Evolutionary conservation across 2,113 vertebrate species (phyloP), one percentile per base, ranked within the genome.

Genomic region (Callorhinus ursinus): DNA sequence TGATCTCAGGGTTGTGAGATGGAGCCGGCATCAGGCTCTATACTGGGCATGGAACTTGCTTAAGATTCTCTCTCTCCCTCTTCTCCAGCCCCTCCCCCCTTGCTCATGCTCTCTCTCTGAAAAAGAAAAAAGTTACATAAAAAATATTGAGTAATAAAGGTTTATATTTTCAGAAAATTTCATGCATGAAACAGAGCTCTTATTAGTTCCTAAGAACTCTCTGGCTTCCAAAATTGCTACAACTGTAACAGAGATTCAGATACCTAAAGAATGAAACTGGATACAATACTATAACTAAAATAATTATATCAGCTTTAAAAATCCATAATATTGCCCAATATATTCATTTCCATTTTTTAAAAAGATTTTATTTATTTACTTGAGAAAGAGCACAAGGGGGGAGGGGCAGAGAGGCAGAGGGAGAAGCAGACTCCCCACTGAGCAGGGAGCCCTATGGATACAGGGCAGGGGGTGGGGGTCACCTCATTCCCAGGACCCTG

Each of bases 121-220:
- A n/a, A 69, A 69, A 69, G 16, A 69, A 69, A 92, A 85, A 96
- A 85, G n/a, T 91, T 79, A 90, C 46, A 42, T 61, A 86, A 90
- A 61, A 90, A 91, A 95, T 80, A 94, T 1, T 94, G 46, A 88
- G 42, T 53, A 96, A 83, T 65, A 93, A 95, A 93, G n/a, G 19
- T 46, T 90, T 51, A 88, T 94, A 81, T 90, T 93, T 96, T 88
- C 55, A 93, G 82, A 90, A 83, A 28, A 93, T 51, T 53, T 72
- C 19, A 28, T 88, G 19, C 36, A 86, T 90, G 65, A 88, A 93
- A 96, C 76, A 95, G 77, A 90, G 49, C 7, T 94, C 15, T 36
- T 84, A 67, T 16, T 81, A 57, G 15, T 76, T 93, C 16, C 85
- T 81, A 90, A 80, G 28, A 96, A 51, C 11, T 69, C 77, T 91